Evolutionary conservation across 1,140 invertebrate genomes (phyloP), one percentile per base, ranked within the genome.

Genomic region (Berghia stephanieae): DNA sequence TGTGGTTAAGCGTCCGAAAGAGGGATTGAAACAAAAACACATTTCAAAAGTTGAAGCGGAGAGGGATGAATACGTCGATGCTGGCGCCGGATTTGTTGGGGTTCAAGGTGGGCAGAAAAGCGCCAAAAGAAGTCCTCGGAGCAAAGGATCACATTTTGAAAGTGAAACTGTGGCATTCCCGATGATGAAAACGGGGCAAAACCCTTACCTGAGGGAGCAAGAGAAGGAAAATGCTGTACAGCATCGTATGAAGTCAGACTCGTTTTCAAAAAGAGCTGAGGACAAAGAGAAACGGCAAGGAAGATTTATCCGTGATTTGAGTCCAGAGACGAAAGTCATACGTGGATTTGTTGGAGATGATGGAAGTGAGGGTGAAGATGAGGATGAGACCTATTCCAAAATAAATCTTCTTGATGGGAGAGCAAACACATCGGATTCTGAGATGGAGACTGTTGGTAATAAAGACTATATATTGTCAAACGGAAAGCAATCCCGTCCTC

Each of bases 141-240:
- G n/a, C n/a, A n/a, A n/a, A n/a, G n/a, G n/a, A n/a, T n/a, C n/a
- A n/a, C n/a, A n/a, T n/a, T 73, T 55, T 75, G 13, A 42, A 31
- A 44, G 63, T 1, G 40, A 67, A 31, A 67, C 46, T 10, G 68
- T 27, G 6, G 38, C 63, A 1, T 67, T 76, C 3, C 74, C 60
- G 27, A 76, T 76, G 74, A 31, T 13, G 24, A 76, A 46, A 34
- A 76, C 60, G 13, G 74, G 74, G 38, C 24, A 76, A 34, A 76
- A 76, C 31, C 6, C 36, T 27, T 66, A 67, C 63, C 38, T 76
- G 18, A 68, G 34, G 5, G 42, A 68, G 27, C 74, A 76, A 68
- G 40, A 42, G 5, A 21, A 76, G 31, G 40, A 42, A 6, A 21
- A 76, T 16, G 43, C n/a, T 5, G 49, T 42, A 6, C 38, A 36